Evolutionary conservation across 2,113 vertebrate genomes (phyloP), one percentile per base, ranked within the genome.

Genomic region (Cinclus mexicanus): DNA sequence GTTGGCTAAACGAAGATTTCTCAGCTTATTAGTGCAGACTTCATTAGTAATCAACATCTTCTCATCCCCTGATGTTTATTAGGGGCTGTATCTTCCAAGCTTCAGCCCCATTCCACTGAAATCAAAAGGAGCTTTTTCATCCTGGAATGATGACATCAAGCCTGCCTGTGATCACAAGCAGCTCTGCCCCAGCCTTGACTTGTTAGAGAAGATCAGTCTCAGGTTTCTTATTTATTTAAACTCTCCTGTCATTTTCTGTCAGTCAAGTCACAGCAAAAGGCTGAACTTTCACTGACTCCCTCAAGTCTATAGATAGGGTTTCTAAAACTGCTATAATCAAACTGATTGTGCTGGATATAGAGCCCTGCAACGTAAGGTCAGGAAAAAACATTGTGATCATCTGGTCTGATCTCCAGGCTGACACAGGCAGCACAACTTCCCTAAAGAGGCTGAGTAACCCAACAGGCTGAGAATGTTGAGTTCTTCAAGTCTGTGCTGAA

Each of bases 51-150:
- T 67, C 83, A 60, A 0, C 42, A 42, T 70, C 49, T 53, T 28
- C 70, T 15, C 33, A 64, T 41, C 93, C 79, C 33, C 19, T 35
- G 42, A 14, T 55, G 72, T 64, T 87, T 55, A 17, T 50, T 6
- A 5, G 79, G 49, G 15, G 47, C 78, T 80, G 41, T 2, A 9
- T 56, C 65, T 84, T 17, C 29, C 17, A 23, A 50, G 22, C 35
- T 37, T 37, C 35, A 37, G 35, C 17, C 64, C 31, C 80, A 47
- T 6, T 31, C 22, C 76, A 19, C 14, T 67, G 68, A 11, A 44
- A 61, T 49, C 39, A 79, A 78, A 88, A 52, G 83, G 13, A 91
- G 60, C 33, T 72, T 91, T 91, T 89, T 91, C 65, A 85, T 50
- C 28, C 19, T 1, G 13, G 10, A 13, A 7, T 10, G 74, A 52